A percentile compares a stretch with the other conserved stretches of the same genome.
Evolutionary conservation across 2,888 invertebrate species (phyloP).

Genomic region (Agonopterix alstromeriana): DNA sequence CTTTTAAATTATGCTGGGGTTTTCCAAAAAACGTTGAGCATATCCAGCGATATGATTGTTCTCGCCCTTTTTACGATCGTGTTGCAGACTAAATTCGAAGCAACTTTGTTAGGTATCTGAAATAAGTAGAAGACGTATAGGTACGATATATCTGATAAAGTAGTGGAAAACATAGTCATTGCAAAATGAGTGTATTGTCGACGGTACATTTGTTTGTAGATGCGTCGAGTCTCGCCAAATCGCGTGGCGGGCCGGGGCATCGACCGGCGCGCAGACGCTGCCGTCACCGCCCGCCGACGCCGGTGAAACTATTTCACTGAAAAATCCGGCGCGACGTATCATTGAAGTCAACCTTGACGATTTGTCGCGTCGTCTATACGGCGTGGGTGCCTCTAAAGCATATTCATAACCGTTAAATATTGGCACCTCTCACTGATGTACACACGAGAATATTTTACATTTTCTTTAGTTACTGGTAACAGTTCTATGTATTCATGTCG

Average conservation of each 20-base stretch:
- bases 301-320: constrained; percentile 72
- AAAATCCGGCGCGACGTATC: constrained; percentile 61
- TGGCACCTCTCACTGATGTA: constrained; percentile 51
- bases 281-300: constrained; percentile 52
- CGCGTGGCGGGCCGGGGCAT: constrained; percentile 64
- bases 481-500: neutral
- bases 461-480: constrained; percentile 1
- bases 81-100: too few species aligned
- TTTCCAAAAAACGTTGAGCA: too few species aligned
- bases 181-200: constrained; percentile 29
- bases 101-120: too few species aligned
- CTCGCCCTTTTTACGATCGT: too few species aligned
- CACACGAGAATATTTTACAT: constrained; percentile 16
- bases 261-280: constrained; percentile 70
- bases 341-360: constrained; percentile 70
- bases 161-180: constrained; percentile 8
- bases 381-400: constrained; percentile 62
- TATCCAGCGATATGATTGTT: too few species aligned
- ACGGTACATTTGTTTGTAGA: constrained; percentile 53
- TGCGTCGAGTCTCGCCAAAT: constrained; percentile 55
- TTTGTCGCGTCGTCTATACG: constrained; percentile 67
- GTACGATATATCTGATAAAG: too few species aligned
- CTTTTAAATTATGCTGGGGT: neutral
- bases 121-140: too few species aligned
- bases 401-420: constrained; percentile 63